Conservation (phyloP, 2,888 invertebrate genomes). For the Willowsia nigromaculata region DNA sequence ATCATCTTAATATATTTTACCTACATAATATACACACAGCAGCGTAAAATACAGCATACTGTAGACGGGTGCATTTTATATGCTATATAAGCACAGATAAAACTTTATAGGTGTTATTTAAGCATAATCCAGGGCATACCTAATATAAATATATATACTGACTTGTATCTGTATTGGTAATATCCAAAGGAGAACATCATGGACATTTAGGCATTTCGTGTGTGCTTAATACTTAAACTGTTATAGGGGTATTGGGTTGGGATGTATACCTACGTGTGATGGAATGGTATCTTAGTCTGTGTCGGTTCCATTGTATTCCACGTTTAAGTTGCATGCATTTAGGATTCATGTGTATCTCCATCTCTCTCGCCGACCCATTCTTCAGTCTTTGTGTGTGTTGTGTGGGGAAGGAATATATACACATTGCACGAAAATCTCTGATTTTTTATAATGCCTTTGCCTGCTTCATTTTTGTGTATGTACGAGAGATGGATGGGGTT, state of each 20-base stretch:
- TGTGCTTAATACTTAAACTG: conserved; percentile 26
- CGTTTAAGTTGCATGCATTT: conserved; percentile 1
- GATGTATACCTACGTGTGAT: neutral
- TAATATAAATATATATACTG: no score
- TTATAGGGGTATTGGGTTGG: conserved; percentile 1
- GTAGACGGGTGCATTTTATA: conserved; percentile 6
- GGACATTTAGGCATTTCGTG: conserved; percentile 69
- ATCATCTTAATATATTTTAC: neutral
- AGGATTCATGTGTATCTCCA: neutral
- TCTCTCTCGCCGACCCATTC: conserved; percentile 6
- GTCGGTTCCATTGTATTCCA: conserved; percentile 41
- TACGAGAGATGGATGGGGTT: conserved; percentile 65
- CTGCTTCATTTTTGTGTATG: conserved; percentile 22
- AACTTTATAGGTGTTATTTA: neutral
- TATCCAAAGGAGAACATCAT: conserved; percentile 59
- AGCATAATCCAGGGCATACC: neutral
- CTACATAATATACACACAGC: neutral
- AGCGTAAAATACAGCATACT: no score
- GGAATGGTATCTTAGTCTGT: conserved; percentile 20
- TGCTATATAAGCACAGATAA: neutral
- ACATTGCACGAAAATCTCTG: conserved; percentile 63
- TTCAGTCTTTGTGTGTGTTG: neutral
- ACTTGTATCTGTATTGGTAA: conserved; percentile 2
- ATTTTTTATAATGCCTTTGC: conserved; percentile 51
- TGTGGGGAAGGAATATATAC: conserved; percentile 27